These are phyloP conservation scores for Galbula dea DNA, from an alignment of 2,113 vertebrate species.

Conservation along the genomic window DNA sequence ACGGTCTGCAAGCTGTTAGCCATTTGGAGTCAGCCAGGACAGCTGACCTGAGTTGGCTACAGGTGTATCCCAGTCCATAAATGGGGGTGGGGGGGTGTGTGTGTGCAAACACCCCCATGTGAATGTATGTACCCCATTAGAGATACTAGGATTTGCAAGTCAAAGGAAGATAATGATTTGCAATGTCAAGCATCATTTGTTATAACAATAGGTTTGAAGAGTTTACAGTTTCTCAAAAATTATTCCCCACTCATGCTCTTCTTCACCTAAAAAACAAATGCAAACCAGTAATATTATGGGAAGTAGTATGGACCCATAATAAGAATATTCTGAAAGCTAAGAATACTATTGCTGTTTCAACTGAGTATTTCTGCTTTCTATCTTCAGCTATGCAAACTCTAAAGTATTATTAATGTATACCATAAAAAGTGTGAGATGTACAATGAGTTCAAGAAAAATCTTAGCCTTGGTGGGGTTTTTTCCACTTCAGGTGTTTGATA, in stretches of 20 bases:
- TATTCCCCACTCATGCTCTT: neutral
- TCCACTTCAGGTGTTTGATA: neutral
- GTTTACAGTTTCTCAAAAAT: neutral
- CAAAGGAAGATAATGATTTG: neutral
- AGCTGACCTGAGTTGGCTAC: no score
- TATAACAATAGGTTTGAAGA: neutral
- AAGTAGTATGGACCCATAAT: neutral
- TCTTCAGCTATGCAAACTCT: neutral
- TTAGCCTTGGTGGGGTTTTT: neutral
- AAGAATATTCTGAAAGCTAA: neutral
- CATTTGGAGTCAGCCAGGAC: no score
- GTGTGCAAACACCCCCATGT: neutral
- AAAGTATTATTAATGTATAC: neutral
- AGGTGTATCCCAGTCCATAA: no score
- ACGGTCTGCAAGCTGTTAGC: no score
- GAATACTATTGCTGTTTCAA: neutral
- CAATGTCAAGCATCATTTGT: neutral
- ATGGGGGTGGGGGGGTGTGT: no score
- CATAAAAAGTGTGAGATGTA: neutral
- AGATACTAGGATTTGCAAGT: neutral
- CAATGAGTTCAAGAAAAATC: conserved; percentile 11
- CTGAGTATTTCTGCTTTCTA: neutral
- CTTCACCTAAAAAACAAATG: neutral
- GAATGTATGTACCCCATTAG: neutral
- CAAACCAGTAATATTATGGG: neutral